Conservation (phyloP, 2,797 vertebrate species). For the Hemitrygon akajei region DNA sequence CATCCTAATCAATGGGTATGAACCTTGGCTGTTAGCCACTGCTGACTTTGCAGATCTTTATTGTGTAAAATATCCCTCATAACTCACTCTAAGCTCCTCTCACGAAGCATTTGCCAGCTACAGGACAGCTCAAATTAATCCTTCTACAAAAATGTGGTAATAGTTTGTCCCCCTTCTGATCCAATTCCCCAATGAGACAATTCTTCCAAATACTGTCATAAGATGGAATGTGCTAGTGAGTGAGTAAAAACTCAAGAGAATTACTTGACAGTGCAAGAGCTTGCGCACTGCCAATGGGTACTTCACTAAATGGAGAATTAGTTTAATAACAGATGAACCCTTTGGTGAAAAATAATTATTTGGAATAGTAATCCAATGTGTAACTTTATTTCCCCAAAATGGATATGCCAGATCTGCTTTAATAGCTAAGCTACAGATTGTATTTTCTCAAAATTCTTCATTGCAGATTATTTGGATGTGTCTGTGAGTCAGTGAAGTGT, state of each 20-base stretch:
- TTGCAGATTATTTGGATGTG: not conserved
- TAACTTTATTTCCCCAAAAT: not conserved
- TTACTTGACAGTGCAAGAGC: not conserved
- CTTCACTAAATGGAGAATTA: not conserved
- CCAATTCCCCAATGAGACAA: not conserved
- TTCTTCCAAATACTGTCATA: not conserved
- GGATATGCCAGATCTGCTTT: not conserved
- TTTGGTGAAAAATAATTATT: not conserved
- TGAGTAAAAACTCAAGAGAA: not conserved
- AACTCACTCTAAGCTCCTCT: not conserved
- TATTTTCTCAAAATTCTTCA: not conserved
- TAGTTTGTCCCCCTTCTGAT: not conserved
- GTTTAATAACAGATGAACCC: not conserved
- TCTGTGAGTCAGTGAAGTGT: too few species aligned
- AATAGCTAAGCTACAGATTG: not conserved
- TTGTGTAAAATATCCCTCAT: not conserved
- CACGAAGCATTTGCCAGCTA: not conserved
- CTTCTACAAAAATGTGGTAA: not conserved
- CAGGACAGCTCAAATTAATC: not conserved
- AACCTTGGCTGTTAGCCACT: not conserved
- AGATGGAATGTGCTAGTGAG: not conserved
- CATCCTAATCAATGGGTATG: not conserved
- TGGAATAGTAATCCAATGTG: not conserved
- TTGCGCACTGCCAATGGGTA: too few species aligned
- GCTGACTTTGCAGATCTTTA: slow-evolving; percentile 9